Evolutionary conservation across 1,140 invertebrate genomes (phyloP), one percentile per base, ranked within the genome.

Genomic region (Psilanteris sp.): DNA sequence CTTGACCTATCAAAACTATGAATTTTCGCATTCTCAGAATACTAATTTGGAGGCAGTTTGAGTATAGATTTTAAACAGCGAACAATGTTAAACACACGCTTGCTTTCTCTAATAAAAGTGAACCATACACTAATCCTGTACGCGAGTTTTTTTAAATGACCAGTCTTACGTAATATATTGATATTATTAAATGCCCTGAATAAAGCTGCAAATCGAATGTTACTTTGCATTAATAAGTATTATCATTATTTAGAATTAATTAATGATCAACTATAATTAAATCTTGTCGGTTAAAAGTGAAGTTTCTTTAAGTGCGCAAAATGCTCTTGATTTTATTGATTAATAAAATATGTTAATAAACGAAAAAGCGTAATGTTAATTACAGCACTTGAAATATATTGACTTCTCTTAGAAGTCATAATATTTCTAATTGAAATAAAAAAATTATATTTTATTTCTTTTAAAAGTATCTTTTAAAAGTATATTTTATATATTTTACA

Each of bases 41-140:
- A 18, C 16, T 27, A 43, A 57, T 43, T 57, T 11, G 18, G 27
- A 43, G 34, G 16, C 52, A 11, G 29, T 43, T 43, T 22, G 26
- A 32, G n/a, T n/a, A 10, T 4, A 57, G 54, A 20, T 26, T 57
- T 44, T 44, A 57, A 43, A 32, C 37, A 20, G 16, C 39, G 26
- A 57, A 41, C 36, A 41, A 43, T 57, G 39, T 44, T 57, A 13
- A 34, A 57, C 16, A 27, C 34, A 2, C 22, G 52, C 9, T 34
- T 52, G 44, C 46, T 66, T 52, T 66, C 46, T 22, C 37, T 54
- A 43, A 43, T 54, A 43, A 54, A 52, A 66, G n/a, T 15, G 29
- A 54, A 26, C 8, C 16, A 36, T 55, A 66, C 41, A 55, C 20
- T 14, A 55, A 55, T 15, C 10, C 32, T 10, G 29, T 37, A 7